These are phyloP conservation scores for Sphinx pinastri DNA, from an alignment of 2,888 invertebrate species.

Conservation along the genomic window DNA sequence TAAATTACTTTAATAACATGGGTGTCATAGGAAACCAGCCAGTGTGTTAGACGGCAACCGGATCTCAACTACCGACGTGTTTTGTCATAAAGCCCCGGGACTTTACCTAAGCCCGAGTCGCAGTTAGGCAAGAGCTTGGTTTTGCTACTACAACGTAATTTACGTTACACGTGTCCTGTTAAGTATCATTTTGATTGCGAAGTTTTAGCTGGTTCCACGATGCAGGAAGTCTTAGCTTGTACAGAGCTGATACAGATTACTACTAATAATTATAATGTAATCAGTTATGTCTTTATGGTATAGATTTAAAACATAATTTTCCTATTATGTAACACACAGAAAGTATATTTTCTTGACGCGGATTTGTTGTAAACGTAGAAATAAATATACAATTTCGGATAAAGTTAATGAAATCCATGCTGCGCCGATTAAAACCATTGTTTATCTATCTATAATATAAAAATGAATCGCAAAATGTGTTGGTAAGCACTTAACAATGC, in stretches of 20 bases:
- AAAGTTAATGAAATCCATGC: too few relatives aligned
- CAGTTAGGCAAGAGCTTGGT: constrained; percentile 11
- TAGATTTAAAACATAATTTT: too few relatives aligned
- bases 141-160: constrained; percentile 18
- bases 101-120: background rate
- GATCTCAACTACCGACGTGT: background rate
- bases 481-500: too few relatives aligned
- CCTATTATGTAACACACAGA: too few relatives aligned
- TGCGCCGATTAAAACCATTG: too few relatives aligned
- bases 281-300: background rate
- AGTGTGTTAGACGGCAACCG: constrained; percentile 1
- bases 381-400: too few relatives aligned
- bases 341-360: too few relatives aligned
- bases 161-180: constrained; percentile 19
- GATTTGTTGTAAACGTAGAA: too few relatives aligned
- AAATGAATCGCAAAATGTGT: too few relatives aligned
- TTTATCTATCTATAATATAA: too few relatives aligned
- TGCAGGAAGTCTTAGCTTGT: background rate
- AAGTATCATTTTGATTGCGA: constrained; percentile 5
- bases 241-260: background rate
- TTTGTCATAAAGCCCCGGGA: background rate
- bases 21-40: background rate
- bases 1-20: background rate
- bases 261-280: too few relatives aligned
- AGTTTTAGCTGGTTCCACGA: background rate